These are phyloP conservation scores for Limnephilus auricula DNA, from an alignment of 2,888 invertebrate species.

Conservation along the genomic window DNA sequence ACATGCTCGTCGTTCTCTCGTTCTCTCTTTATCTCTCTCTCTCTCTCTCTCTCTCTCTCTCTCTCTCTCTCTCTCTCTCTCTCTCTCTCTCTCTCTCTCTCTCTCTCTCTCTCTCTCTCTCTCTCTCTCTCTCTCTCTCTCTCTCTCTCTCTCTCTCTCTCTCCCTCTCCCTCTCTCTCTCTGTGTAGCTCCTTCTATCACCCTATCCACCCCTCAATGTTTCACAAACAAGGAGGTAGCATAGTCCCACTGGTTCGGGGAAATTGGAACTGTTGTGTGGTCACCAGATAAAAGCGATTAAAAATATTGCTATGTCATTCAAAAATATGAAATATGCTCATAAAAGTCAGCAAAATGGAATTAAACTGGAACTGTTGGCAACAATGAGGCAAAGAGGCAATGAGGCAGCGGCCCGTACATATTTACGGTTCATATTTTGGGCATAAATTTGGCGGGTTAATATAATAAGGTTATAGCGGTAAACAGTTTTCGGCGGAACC, in stretches of 20 bases:
- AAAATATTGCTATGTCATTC: neutral
- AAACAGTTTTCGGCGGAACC: neutral
- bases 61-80: no score
- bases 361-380: neutral
- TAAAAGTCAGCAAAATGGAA: neutral
- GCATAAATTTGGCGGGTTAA: conserved; percentile 26
- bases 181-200: neutral
- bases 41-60: no score
- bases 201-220: neutral
- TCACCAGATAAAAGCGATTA: neutral
- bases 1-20: no score
- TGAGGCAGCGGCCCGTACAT: neutral
- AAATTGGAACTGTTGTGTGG: neutral
- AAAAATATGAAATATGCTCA: neutral
- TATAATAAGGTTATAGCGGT: conserved; percentile 18
- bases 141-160: no score
- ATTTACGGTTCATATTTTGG: conserved; percentile 4
- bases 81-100: no score
- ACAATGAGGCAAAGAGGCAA: neutral
- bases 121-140: neutral
- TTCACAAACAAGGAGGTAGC: neutral
- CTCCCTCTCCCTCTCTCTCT: neutral
- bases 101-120: no score
- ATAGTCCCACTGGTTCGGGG: neutral
- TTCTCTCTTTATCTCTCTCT: no score